Evolutionary conservation across 2,888 invertebrate genomes (phyloP), one percentile per base, ranked within the genome.

Genomic region (Lycaena phlaeas): DNA sequence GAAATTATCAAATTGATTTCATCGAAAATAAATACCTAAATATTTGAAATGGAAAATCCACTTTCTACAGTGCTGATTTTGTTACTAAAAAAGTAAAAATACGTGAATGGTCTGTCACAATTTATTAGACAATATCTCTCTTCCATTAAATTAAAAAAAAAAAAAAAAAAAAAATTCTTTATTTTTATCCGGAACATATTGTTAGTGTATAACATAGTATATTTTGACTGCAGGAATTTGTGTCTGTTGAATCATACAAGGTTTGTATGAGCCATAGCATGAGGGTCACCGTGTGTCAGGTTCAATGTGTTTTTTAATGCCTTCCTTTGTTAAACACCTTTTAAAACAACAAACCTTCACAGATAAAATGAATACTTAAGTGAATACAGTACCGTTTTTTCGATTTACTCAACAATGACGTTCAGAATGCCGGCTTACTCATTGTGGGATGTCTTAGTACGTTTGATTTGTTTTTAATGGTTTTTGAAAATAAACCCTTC

Each of bases 281-380:
- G 57, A 58, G 59, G 70, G 72, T 76, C 75, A 71, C 62, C 59
- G 60, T 56, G 53, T 60, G 54, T 51, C 64, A 74, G 63, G 78
- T 75, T 74, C 73, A 77, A 67, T 68, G 75, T 71, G 66, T 74
- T 56, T 53, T 48, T 63, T 65, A 69, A 71, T 59, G 64, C 61
- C 66, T 63, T n/a, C 34, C 59, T 62, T 60, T 54, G 62, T 55
- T 61, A 57, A 59, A 64, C 56, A 61, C 59, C 59, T 65, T 68
- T 34, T 68, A 69, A 56, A 69, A 78, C 72, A 75, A 74, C 71
- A 61, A 59, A 52, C 57, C 60, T 58, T 64, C 66, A 68, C 67
- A 59, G 61, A 64, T 63, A 56, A 61, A 73, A 72, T 77, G 74
- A 66, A 61, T 54, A 56, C 52, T 64, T 54, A 61, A 64, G 67